phyloP scores from a whole-genome alignment of 64 coral and sea anemone species.

The Montipora capricornis region DNA sequence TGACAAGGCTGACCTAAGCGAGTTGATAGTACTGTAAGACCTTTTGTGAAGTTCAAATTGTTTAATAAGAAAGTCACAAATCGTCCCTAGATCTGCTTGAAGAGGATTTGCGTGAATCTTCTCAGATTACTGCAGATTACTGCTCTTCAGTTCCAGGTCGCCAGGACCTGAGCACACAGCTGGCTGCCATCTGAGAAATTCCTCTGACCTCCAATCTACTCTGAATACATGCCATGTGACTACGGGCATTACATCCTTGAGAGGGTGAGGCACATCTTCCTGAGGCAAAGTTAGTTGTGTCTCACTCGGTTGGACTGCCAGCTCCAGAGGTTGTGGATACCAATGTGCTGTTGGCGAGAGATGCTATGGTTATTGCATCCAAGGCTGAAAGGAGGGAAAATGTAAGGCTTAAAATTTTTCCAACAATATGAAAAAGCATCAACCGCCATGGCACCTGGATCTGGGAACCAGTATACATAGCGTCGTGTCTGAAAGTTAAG shows the following conservation, averaged over 20 bases:
- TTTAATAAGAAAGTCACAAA: slow-evolving; percentile 37
- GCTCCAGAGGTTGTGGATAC: slow-evolving; percentile 47
- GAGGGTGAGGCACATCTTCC: slow-evolving; percentile 17
- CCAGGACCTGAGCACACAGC: slow-evolving; percentile 31
- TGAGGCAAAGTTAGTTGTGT: slow-evolving; percentile 15
- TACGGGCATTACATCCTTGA: slow-evolving; percentile 13
- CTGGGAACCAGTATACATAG: too few relatives aligned
- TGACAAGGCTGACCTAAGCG: slow-evolving; percentile 54
- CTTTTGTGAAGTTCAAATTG: not conserved
- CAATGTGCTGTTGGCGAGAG: slow-evolving; percentile 55
- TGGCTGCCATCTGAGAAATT: slow-evolving; percentile 15
- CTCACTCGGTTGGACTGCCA: slow-evolving; percentile 19
- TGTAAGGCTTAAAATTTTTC: slow-evolving; percentile 17
- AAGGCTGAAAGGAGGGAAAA: slow-evolving; percentile 64
- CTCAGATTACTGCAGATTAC: slow-evolving; percentile 54
- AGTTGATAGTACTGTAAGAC: not conserved
- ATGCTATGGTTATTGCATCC: slow-evolving; percentile 16
- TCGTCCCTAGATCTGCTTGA: slow-evolving; percentile 21
- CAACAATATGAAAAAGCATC: too few relatives aligned
- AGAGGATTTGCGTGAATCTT: not conserved
- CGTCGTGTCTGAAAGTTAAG: too few relatives aligned
- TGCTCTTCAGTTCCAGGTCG: slow-evolving; percentile 16
- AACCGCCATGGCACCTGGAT: too few relatives aligned
- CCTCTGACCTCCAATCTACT: not conserved
- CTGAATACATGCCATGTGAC: slow-evolving; percentile 67